Percentiles rank a stretch among this genome's conserved stretches.
These are phyloP conservation scores for Itoplectis maculator DNA, from an alignment of 2,888 invertebrate genomes.

Conservation along the genomic window DNA sequence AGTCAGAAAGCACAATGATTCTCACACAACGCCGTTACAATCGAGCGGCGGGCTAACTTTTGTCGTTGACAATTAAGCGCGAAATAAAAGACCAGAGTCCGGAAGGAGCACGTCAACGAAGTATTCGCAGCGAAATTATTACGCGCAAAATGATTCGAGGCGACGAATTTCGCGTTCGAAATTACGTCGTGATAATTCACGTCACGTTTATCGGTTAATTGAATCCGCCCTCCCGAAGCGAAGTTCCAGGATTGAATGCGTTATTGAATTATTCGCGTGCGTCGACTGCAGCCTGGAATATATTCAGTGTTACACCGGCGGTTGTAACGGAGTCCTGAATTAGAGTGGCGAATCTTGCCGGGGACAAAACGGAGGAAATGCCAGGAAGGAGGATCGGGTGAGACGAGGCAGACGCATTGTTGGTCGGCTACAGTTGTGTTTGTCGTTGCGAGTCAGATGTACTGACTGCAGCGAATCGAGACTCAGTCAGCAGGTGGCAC, in stretches of 20 bases:
- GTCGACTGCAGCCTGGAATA: conserved; percentile 11
- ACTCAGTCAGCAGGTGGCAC: conserved; percentile 62
- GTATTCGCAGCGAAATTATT: too few species aligned
- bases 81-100: too few species aligned
- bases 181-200: conserved; percentile 41
- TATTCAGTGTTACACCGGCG: background rate
- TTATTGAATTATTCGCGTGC: conserved; percentile 16
- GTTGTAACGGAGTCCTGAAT: conserved; percentile 30
- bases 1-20: too few species aligned
- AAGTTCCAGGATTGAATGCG: background rate
- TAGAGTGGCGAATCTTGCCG: conserved; percentile 16
- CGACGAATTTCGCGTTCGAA: conserved; percentile 4
- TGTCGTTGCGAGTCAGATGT: conserved; percentile 58
- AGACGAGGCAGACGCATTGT: conserved; percentile 40
- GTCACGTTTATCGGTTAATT: conserved; percentile 59
- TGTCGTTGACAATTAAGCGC: too few species aligned
- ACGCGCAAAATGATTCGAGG: too few species aligned
- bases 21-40: too few species aligned
- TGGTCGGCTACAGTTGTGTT: conserved; percentile 44
- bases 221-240: conserved; percentile 31
- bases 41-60: too few species aligned
- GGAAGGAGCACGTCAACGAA: too few species aligned
- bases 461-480: conserved; percentile 61
- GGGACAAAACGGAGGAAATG: conserved; percentile 38
- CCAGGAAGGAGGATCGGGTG: conserved; percentile 19